Conservation (phyloP, 2,797 vertebrate genomes). For the Pitangus sulphuratus region DNA sequence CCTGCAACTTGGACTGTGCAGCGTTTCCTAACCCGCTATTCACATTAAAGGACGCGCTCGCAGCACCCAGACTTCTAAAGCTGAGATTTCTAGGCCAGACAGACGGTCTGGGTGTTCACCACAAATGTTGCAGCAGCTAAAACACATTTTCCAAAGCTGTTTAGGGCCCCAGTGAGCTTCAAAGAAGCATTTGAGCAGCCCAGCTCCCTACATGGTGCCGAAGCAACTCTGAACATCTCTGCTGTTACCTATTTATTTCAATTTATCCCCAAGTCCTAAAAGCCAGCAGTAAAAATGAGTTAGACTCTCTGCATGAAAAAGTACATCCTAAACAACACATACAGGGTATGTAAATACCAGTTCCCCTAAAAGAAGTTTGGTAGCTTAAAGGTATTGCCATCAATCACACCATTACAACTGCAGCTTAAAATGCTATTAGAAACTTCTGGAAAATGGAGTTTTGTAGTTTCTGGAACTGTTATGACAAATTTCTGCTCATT, state of each 20-base stretch:
- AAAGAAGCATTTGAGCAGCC: background rate
- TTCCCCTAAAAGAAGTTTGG: background rate
- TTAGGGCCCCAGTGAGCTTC: background rate
- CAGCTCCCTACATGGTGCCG: fast-evolving
- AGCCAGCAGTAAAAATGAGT: background rate
- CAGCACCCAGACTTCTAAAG: background rate
- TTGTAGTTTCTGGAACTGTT: background rate
- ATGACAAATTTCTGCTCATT: background rate
- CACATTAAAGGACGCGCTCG: fast-evolving
- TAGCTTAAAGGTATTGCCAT: background rate
- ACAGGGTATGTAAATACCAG: background rate
- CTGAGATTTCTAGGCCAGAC: background rate
- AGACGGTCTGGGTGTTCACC: background rate
- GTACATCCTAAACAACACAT: background rate
- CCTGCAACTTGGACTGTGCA: background rate
- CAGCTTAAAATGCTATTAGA: background rate
- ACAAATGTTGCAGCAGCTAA: background rate
- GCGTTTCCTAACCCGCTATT: background rate
- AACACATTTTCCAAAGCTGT: background rate
- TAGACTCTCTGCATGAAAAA: background rate
- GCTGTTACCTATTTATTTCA: background rate
- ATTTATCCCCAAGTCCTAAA: background rate
- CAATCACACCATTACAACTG: background rate
- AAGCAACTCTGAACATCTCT: background rate
- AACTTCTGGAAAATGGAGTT: background rate